Evolutionary conservation across 2,888 invertebrate genomes (phyloP).

Genomic region (Scaeva pyrastri): DNA sequence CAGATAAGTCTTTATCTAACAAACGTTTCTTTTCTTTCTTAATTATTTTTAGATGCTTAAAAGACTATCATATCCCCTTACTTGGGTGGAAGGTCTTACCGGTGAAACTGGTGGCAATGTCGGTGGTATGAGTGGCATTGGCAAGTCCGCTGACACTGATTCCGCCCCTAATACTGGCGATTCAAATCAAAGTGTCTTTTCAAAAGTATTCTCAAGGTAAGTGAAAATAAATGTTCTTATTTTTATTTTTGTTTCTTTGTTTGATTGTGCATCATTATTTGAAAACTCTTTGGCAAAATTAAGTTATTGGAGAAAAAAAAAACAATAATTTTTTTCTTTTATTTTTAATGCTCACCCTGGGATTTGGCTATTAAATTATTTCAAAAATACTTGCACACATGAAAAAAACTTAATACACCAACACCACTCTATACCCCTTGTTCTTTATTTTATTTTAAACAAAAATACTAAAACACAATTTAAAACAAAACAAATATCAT

Average conservation of each 20-base stretch:
- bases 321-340: slow-evolving; percentile 64
- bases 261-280: slow-evolving; percentile 44
- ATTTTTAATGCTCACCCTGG: slow-evolving; percentile 77
- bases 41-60: slow-evolving; percentile 94
- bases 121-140: slow-evolving; percentile 76
- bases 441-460: slow-evolving; percentile 66
- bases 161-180: slow-evolving; percentile 85
- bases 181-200: slow-evolving; percentile 90
- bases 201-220: slow-evolving; percentile 96
- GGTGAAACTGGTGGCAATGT: slow-evolving; percentile 87
- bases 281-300: slow-evolving; percentile 47
- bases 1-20: slow-evolving; percentile 1
- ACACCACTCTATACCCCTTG: slow-evolving; percentile 61
- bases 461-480: slow-evolving; percentile 48
- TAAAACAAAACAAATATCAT: slow-evolving; percentile 37
- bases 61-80: slow-evolving; percentile 94
- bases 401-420: slow-evolving; percentile 25
- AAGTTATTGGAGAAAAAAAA: slow-evolving; percentile 68
- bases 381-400: slow-evolving; percentile 46
- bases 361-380: slow-evolving; percentile 79
- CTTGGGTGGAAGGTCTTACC: slow-evolving; percentile 95
- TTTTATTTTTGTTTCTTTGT: neutral
- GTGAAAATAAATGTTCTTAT: slow-evolving; percentile 65
- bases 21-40: slow-evolving; percentile 19
- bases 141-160: slow-evolving; percentile 82